These are phyloP conservation scores for Agrochola lychnidis DNA, from an alignment of 2,888 invertebrate genomes.

Conservation along the genomic window DNA sequence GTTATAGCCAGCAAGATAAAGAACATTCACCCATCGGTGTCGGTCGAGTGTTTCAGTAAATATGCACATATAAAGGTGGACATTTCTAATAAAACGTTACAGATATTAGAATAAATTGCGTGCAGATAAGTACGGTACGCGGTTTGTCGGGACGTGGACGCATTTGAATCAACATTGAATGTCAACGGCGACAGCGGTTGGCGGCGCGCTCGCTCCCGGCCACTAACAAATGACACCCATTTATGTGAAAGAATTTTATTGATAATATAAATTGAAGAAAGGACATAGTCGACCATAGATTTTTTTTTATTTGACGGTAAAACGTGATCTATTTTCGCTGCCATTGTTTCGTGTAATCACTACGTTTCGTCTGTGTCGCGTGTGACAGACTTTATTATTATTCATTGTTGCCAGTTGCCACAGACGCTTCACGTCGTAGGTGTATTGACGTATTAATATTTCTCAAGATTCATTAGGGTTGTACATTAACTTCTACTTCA, in stretches of 20 bases:
- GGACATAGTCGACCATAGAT: slow-evolving; percentile 61
- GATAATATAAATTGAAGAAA: slow-evolving; percentile 73
- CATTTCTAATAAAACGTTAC: slow-evolving; percentile 52
- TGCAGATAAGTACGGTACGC: slow-evolving; percentile 62
- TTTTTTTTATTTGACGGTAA: slow-evolving; percentile 57
- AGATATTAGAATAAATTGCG: slow-evolving; percentile 62
- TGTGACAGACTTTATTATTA: slow-evolving; percentile 33
- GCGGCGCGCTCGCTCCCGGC: slow-evolving; percentile 41
- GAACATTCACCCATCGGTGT: slow-evolving; percentile 8
- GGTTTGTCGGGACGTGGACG: slow-evolving; percentile 64
- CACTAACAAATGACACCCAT: slow-evolving; percentile 68
- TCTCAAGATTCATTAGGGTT: slow-evolving; percentile 21
- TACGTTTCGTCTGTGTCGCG: slow-evolving; percentile 45
- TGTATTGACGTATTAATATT: slow-evolving; percentile 16
- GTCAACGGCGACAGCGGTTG: slow-evolving; percentile 65
- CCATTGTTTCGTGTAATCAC: slow-evolving; percentile 53
- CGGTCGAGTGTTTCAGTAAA: slow-evolving; percentile 19
- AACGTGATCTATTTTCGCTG: slow-evolving; percentile 58
- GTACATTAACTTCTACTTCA: slow-evolving; percentile 32
- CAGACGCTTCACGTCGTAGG: slow-evolving; percentile 13
- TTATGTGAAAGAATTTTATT: slow-evolving; percentile 70
- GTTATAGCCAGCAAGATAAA: slow-evolving; percentile 15
- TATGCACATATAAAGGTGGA: slow-evolving; percentile 10
- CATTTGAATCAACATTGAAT: slow-evolving; percentile 70
- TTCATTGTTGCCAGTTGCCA: slow-evolving; percentile 38